Conservation (phyloP, 2,888 invertebrate genomes). For the Caenorhabditis wallacei region DNA sequence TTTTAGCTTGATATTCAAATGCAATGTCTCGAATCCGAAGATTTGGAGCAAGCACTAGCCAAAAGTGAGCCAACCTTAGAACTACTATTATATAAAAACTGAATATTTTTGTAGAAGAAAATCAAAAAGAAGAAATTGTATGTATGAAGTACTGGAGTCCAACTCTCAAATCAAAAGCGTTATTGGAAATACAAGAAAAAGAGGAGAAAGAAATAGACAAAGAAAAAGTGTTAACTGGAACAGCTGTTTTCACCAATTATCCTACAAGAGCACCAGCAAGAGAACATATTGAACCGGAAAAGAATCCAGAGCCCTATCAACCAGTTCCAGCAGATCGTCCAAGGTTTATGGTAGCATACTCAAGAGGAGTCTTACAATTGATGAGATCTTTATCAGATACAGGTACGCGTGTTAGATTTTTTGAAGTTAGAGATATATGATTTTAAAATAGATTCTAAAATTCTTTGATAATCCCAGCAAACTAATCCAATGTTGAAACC, state of each 20-base stretch:
- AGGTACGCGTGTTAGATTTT: conserved; percentile 85
- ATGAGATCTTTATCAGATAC: conserved; percentile 94
- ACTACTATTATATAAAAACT: background rate
- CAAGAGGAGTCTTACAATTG: conserved; percentile 91
- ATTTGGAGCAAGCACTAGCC: conserved; percentile 82
- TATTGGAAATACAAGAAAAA: conserved; percentile 27
- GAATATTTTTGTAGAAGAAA: conserved; percentile 69
- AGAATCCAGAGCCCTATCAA: conserved; percentile 32
- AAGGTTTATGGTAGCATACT: conserved; percentile 91
- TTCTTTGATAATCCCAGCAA: no score
- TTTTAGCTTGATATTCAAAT: conserved; percentile 89
- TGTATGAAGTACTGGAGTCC: conserved; percentile 67
- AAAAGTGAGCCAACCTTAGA: conserved; percentile 79
- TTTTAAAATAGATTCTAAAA: background rate
- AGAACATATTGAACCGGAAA: background rate
- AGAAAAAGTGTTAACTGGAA: conserved; percentile 23
- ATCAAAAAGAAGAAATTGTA: conserved; percentile 65
- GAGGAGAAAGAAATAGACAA: conserved; percentile 13
- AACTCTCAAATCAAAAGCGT: conserved; percentile 48
- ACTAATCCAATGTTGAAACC: no score
- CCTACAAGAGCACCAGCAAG: conserved; percentile 3
- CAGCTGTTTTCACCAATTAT: conserved; percentile 26
- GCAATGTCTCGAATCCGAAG: conserved; percentile 85
- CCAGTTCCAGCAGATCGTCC: conserved; percentile 83
- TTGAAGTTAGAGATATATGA: background rate